Evolutionary conservation across 2,888 invertebrate species (phyloP), one percentile per base, ranked within the genome.

Genomic region (Drosophila villosipedis): DNA sequence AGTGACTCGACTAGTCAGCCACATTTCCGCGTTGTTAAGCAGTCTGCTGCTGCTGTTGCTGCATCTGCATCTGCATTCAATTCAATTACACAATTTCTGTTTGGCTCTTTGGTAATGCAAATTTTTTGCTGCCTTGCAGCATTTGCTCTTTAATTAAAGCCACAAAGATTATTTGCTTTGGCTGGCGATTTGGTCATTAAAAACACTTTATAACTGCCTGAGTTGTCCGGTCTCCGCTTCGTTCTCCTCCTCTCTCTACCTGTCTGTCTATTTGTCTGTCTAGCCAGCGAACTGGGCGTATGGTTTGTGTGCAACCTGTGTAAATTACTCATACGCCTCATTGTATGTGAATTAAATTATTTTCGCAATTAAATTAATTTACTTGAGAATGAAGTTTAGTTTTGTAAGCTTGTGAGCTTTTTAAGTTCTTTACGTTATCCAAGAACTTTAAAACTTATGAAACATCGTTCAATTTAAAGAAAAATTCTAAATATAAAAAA

Each of bases 271-370:
- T 12, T 33, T 79, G 71, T 62, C 60, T 71, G 66, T 66, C 59
- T 57, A 33, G 41, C 61, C 68, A 63, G 79, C 75, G 50, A 64
- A 62, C 60, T 28, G 53, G 86, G 84, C 84, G 84, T 69, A 73
- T 75, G 70, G 57, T 54, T 64, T 76, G 74, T 80, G 55, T 52
- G 50, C 68, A 67, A 55, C 55, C 62, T 69, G 68, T 74, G 76
- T 69, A 62, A 60, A 89, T 84, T 87, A 80, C 90, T 82, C 81
- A 85, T 85, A 90, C 85, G 85, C 85, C 85, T 74, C 88, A 33
- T 72, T 19, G 66, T 53, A 58, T 35, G 63, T 67, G 73, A 72
- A 77, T 53, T 50, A 35, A 43, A 22, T 43, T 2, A 37, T 53
- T 39, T n/a, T 37, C 50, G 7, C 47, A 22, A 28, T 31, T 31